Evolutionary conservation across 1,140 invertebrate genomes (phyloP).

Genomic region (Acromyrmex echinatior): DNA sequence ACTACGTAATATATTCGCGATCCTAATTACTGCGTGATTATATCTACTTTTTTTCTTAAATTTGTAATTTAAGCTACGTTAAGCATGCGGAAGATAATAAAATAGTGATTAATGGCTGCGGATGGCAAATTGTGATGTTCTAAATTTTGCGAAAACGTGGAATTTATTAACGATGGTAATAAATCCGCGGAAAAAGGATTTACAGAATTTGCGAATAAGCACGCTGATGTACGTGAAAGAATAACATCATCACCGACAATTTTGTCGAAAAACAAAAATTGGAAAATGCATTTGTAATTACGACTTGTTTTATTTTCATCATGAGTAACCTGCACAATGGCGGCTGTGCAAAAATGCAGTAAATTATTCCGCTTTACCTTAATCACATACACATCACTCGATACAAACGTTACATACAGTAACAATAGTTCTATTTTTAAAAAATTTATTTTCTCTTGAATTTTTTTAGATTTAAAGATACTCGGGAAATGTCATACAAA

Average conservation of each 20-base stretch:
- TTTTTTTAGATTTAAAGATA: neutral
- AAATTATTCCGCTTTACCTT: constrained; percentile 34
- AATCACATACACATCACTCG: neutral
- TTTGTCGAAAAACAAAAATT: constrained; percentile 35
- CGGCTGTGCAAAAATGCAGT: neutral
- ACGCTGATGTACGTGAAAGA: neutral
- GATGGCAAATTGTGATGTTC: neutral
- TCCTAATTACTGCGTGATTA: constrained; percentile 20
- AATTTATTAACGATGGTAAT: constrained; percentile 4
- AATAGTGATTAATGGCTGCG: constrained; percentile 23
- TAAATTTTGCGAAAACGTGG: constrained; percentile 8
- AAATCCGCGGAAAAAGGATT: constrained; percentile 21
- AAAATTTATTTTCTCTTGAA: neutral
- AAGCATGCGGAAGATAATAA: constrained; percentile 22
- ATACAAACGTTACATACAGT: neutral
- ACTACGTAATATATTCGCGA: constrained; percentile 1
- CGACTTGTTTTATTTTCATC: neutral
- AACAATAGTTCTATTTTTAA: neutral
- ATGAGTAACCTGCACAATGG: neutral
- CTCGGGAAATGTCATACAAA: neutral
- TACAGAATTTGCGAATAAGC: constrained; percentile 7
- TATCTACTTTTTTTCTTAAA: neutral
- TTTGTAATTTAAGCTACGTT: constrained; percentile 2
- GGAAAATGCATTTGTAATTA: constrained; percentile 31
- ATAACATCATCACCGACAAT: constrained; percentile 1